Evolutionary conservation across 2,113 vertebrate genomes (phyloP), one percentile per base, ranked within the genome.

Genomic region (Cephalopholis sonnerati): DNA sequence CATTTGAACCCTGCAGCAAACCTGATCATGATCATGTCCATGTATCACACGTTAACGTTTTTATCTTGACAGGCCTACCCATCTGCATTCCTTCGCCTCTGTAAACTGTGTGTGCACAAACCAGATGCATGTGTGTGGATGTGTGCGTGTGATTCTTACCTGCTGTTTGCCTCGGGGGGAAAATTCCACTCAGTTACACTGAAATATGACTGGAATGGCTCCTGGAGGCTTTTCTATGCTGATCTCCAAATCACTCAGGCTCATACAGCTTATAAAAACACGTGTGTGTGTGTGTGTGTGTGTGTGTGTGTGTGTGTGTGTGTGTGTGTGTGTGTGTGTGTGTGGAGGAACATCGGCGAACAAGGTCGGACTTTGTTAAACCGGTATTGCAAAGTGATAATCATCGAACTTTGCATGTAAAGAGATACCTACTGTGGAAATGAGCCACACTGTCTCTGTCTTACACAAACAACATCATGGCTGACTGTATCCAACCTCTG

Each of bases 131-230:
- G 41, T 29, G 54, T 74, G 55, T 63, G 59, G 27, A 11, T 44
- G 13, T 24, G 1, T 3, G 8, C 29, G 9, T 74, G 48, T 24
- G 15, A 25, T 20, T 54, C 22, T 51, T 63, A 61, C 29, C 61
- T 55, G 39, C 17, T 68, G 76, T 70, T 62, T 81, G 25, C 11
- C n/a, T 41, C 0, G 7, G 3, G 65, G 46, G 1, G 18, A 82
- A 36, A 61, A 83, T 76, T 83, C 82, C 77, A 53, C 7, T 9
- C 41, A 17, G 13, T 22, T 27, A 15, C 41, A 5, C 25, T 61
- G 46, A 74, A 63, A 67, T 58, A 16, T 79, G 81, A 71, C 22
- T 67, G n/a, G 20, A 87, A 73, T 57, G 69, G 29, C 20, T 44
- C 24, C 27, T 50, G 63, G 41, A 46, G 51, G 44, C 57, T 27